Percentiles rank a stretch among this genome's conserved stretches.
Conservation (phyloP, 2,888 invertebrate genomes). For the Drymonia ruficornis region DNA sequence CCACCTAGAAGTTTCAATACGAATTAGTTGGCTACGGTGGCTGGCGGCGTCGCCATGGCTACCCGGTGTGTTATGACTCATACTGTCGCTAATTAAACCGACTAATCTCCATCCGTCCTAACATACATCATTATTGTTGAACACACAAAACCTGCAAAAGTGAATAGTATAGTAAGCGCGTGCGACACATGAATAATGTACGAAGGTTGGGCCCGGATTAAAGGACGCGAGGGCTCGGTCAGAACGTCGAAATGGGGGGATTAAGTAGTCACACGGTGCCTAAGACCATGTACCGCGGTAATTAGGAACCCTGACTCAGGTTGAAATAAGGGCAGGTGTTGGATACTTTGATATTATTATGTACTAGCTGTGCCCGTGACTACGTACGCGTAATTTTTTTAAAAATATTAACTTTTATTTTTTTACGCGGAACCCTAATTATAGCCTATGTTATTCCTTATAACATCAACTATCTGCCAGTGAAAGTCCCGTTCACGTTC, state of each 20-base stretch:
- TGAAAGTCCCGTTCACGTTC: too few species aligned
- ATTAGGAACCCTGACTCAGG: neutral
- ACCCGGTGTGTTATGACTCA: too few species aligned
- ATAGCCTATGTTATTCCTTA: too few species aligned
- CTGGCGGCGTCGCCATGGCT: too few species aligned
- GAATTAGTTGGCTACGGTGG: too few species aligned
- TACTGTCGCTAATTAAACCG: too few species aligned
- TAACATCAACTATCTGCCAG: too few species aligned
- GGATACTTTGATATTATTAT: neutral
- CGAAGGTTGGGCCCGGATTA: slow-evolving; percentile 2
- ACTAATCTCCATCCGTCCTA: neutral
- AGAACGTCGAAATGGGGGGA: slow-evolving; percentile 1
- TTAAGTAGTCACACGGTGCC: slow-evolving; percentile 3
- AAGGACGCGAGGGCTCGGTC: neutral
- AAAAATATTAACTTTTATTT: too few species aligned
- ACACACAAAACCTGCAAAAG: neutral
- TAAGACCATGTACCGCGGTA: neutral
- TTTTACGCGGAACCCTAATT: too few species aligned
- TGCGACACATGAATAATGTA: neutral
- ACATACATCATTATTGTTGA: neutral
- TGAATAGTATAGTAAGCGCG: neutral
- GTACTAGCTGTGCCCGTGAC: too few species aligned
- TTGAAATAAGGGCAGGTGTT: neutral
- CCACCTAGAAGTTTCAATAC: too few species aligned
- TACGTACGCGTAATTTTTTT: too few species aligned